Conservation (phyloP, 2,888 invertebrate species). For the Amitus sp. region DNA sequence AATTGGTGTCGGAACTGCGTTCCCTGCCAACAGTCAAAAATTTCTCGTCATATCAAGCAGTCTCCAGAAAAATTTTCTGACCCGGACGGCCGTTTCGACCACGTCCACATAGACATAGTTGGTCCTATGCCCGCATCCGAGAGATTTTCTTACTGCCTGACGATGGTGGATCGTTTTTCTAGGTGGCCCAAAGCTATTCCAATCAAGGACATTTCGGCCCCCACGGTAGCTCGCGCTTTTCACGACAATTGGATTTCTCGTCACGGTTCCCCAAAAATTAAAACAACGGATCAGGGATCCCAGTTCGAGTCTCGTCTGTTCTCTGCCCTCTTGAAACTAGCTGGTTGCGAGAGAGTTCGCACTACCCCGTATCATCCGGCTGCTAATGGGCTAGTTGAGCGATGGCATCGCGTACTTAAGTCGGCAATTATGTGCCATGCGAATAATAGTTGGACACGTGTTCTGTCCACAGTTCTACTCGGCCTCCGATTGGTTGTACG, state of each 20-base stretch:
- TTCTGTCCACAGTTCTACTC: slow-evolving; percentile 42
- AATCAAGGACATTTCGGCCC: slow-evolving; percentile 27
- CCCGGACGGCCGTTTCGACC: slow-evolving; percentile 42
- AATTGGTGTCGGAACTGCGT: slow-evolving; percentile 6
- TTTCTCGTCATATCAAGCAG: slow-evolving; percentile 17
- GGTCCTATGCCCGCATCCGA: slow-evolving; percentile 21
- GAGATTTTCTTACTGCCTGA: slow-evolving; percentile 51
- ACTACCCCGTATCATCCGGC: slow-evolving; percentile 37
- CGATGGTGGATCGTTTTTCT: slow-evolving; percentile 49
- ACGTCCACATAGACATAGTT: slow-evolving; percentile 56
- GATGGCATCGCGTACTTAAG: neutral
- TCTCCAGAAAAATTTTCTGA: neutral
- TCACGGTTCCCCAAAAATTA: slow-evolving; percentile 33
- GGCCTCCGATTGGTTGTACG: slow-evolving; percentile 45
- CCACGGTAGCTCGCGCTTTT: slow-evolving; percentile 34
- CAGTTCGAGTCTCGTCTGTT: slow-evolving; percentile 47
- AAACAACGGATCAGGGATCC: slow-evolving; percentile 45
- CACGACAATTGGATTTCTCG: slow-evolving; percentile 34
- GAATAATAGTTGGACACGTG: slow-evolving; percentile 27
- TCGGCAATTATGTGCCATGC: too few relatives aligned
- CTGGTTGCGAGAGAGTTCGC: slow-evolving; percentile 16
- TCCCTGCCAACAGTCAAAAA: slow-evolving; percentile 16
- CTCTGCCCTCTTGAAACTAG: slow-evolving; percentile 16
- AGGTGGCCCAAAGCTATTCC: slow-evolving; percentile 43
- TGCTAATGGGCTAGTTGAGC: slow-evolving; percentile 36